These are phyloP conservation scores for Drosophila biarmipes DNA, from an alignment of 1,140 invertebrate genomes.

Conservation along the genomic window DNA sequence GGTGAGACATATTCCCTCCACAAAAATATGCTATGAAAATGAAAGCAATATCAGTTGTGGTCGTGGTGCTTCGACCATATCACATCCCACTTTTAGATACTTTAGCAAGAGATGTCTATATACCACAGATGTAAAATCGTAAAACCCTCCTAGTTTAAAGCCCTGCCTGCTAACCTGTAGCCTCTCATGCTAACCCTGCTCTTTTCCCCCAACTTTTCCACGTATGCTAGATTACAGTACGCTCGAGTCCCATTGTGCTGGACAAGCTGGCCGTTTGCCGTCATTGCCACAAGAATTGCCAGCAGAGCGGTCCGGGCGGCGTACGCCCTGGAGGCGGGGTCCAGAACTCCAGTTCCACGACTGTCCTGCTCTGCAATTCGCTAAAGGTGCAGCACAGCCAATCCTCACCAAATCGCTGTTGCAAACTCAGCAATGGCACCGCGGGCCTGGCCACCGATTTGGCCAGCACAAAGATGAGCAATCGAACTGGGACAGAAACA, in stretches of 20 bases:
- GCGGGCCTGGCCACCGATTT: constrained; percentile 6
- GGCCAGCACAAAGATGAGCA: neutral
- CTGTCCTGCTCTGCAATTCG: constrained; percentile 75
- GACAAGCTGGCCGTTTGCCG: constrained; percentile 89
- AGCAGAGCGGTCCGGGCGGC: constrained; percentile 47
- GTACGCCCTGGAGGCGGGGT: constrained; percentile 14
- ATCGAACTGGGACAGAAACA: constrained; percentile 19
- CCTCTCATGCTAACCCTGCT: constrained; percentile 35
- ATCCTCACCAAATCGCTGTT: constrained; percentile 83
- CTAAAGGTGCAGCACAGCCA: constrained; percentile 84
- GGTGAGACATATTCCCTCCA: constrained; percentile 82
- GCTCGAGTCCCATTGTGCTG: constrained; percentile 87
- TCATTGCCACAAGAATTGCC: constrained; percentile 90
- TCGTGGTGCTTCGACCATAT: neutral
- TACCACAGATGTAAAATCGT: neutral
- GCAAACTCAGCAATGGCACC: constrained; percentile 68
- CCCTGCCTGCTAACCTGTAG: neutral
- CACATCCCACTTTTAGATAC: too few relatives aligned
- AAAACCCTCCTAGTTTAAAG: neutral
- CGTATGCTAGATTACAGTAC: constrained; percentile 87
- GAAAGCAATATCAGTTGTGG: neutral
- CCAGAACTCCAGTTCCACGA: constrained; percentile 17
- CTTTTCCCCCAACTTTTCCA: constrained; percentile 2
- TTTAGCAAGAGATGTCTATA: too few relatives aligned
- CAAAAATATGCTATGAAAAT: neutral